Evolutionary conservation across 2,797 vertebrate genomes (phyloP), one percentile per base, ranked within the genome.

Genomic region (Setipinna tenuifilis): DNA sequence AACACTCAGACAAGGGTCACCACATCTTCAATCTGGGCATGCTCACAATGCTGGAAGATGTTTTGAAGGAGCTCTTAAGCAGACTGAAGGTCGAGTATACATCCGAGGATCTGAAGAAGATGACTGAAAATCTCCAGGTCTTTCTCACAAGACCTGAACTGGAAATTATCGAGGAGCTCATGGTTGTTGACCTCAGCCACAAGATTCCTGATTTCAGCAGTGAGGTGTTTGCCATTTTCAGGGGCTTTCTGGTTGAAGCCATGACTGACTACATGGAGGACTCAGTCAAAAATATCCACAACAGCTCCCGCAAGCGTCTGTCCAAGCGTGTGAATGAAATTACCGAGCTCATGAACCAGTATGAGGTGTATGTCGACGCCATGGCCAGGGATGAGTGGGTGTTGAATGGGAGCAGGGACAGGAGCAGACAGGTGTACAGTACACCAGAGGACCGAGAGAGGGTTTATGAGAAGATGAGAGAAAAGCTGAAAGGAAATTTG

Each of bases 191-290:
- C 68, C 0, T 71, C 2, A 35, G 68, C 12, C 28, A 71, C 25
- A 35, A 31, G 28, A 16, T 71, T 28, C 68, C 68, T 6, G 68
- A 71, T 19, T 71, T 71, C 28, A 71, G 14, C 28, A 35, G 28
- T 3, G 28, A 35, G 4, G 68, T 71, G 28, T 71, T 31, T 68
- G 62, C 10, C 11, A 68, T 68, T 25, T 68, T 68, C 62, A 14
- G n/a, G 7, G 11, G 11, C 23, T 11, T 68, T 28, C 62, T 68
- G 23, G 5, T 68, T 28, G 6, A 68, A 68, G 25, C 6, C 65
- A 71, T 35, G 14, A 16, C 28, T 71, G 65, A 35, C 65, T 71
- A 35, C 65, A 71, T 71, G 65, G 65, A 71, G 17, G 65, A 71
- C 14, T 17, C 12, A 1, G 31, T 35, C 65, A 35, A 17, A 71